Evolutionary conservation across 2,113 vertebrate species (phyloP).

Genomic region (Crotalus tigris): DNA sequence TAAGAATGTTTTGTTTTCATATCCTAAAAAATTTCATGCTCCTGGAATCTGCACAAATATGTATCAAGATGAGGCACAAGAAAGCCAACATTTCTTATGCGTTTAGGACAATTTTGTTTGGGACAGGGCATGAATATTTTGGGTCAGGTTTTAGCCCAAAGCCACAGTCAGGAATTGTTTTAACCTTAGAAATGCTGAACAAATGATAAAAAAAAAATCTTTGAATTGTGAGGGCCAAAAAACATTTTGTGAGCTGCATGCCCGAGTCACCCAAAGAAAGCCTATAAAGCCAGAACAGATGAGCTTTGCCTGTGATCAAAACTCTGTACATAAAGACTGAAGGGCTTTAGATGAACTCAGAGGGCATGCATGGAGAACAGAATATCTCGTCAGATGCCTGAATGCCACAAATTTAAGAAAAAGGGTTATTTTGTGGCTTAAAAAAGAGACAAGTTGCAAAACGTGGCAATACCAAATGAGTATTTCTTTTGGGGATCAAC

Average conservation of each 20-base stretch:
- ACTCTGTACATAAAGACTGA: background rate
- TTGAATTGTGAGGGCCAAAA: background rate
- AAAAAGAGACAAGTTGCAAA: background rate
- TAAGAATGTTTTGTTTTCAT: background rate
- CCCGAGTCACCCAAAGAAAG: background rate
- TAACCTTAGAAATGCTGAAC: background rate
- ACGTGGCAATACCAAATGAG: background rate
- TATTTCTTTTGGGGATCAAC: background rate
- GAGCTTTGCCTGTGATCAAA: background rate
- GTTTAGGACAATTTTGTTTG: background rate
- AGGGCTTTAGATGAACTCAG: background rate
- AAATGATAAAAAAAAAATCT: background rate
- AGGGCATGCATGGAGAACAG: background rate
- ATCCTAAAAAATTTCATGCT: background rate
- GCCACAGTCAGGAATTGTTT: background rate
- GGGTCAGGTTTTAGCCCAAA: background rate
- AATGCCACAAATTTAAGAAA: background rate
- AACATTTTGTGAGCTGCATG: background rate
- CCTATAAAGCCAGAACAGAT: background rate
- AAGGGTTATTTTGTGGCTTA: background rate
- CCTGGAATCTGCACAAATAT: background rate
- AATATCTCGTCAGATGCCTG: background rate
- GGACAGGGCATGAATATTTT: background rate
- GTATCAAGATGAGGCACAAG: background rate
- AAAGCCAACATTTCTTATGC: background rate